Percentiles rank a stretch among this genome's conserved stretches.
Conservation (phyloP, 2,888 invertebrate species). For the Cerceris rybyensis region DNA sequence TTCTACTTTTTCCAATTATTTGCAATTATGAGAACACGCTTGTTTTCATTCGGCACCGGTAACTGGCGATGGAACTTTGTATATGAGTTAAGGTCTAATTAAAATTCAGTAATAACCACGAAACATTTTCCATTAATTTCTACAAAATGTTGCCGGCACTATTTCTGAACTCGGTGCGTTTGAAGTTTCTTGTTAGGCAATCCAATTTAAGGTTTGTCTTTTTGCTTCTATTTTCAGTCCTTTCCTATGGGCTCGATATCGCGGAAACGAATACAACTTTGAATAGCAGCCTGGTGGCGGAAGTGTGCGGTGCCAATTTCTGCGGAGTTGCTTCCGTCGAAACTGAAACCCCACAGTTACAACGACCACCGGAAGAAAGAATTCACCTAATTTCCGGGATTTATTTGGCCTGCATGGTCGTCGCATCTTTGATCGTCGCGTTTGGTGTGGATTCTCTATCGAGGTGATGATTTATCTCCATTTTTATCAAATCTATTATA, state of each 20-base stretch:
- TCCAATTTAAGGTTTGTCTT: background rate
- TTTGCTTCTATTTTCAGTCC: conserved; percentile 65
- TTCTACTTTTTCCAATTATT: too few species aligned
- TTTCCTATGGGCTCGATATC: conserved; percentile 75
- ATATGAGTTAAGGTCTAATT: too few species aligned
- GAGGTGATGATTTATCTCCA: conserved; percentile 83
- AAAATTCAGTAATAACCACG: background rate
- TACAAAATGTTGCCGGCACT: background rate
- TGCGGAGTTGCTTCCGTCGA: conserved; percentile 84
- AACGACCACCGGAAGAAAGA: conserved; percentile 88
- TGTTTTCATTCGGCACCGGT: too few species aligned
- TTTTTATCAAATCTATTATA: background rate
- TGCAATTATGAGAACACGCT: too few species aligned
- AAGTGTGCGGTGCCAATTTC: conserved; percentile 89
- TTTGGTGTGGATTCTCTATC: conserved; percentile 91
- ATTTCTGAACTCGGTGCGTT: background rate
- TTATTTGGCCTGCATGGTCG: conserved; percentile 90
- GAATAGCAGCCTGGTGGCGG: conserved; percentile 82
- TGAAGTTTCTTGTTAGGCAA: too few species aligned
- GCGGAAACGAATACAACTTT: conserved; percentile 72
- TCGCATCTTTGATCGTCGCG: conserved; percentile 89
- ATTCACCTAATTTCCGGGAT: conserved; percentile 91
- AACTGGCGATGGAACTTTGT: too few species aligned
- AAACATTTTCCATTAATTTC: background rate
- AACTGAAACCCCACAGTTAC: conserved; percentile 86